These are phyloP conservation scores for Brotogeris chrysoptera DNA, from an alignment of 2,797 vertebrate genomes.

Conservation along the genomic window DNA sequence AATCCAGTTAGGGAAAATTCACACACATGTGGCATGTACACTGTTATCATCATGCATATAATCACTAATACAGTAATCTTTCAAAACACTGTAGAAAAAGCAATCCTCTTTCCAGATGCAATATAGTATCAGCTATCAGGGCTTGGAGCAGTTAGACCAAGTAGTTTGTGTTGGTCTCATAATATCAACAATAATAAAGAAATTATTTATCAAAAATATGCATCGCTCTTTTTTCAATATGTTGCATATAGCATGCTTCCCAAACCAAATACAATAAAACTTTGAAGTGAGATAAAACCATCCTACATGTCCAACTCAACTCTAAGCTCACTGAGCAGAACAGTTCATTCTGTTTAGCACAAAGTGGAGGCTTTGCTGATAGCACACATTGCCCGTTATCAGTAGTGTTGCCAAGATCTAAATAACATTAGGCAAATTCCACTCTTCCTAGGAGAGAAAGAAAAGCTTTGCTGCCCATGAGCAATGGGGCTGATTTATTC, in stretches of 20 bases:
- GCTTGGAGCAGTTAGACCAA: not conserved
- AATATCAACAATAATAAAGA: not conserved
- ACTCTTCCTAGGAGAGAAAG: not conserved
- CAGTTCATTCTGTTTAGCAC: not conserved
- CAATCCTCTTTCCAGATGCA: not conserved
- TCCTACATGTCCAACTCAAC: not conserved
- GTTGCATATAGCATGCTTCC: not conserved
- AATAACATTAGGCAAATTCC: not conserved
- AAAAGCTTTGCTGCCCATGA: not conserved
- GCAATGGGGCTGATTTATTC: not conserved
- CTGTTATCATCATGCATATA: not conserved
- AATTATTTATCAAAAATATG: not conserved
- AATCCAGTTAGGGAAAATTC: not conserved
- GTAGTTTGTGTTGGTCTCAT: not conserved
- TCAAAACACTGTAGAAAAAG: not conserved
- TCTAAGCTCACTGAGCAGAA: not conserved
- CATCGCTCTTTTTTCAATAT: not conserved
- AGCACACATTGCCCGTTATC: not conserved
- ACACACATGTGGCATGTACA: fast-evolving
- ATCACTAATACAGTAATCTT: not conserved
- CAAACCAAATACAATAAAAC: not conserved
- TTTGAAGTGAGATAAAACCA: not conserved
- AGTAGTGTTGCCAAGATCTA: not conserved
- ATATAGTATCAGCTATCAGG: not conserved
- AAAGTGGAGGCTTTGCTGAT: not conserved